Conservation (phyloP, 2,797 vertebrate genomes). For the Onychomys arenicola region DNA sequence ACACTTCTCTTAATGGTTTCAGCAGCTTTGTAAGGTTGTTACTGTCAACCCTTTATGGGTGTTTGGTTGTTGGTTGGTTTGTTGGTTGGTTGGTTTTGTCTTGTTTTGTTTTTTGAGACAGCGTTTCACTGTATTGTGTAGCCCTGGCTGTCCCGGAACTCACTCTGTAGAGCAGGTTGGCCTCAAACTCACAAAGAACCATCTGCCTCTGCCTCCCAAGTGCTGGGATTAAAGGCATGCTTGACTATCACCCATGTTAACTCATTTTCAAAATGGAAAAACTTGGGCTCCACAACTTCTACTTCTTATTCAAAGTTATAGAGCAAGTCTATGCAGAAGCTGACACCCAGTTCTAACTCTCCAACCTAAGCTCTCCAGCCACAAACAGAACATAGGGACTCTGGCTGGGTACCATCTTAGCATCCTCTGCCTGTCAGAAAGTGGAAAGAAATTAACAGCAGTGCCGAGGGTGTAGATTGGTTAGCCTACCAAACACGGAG, state of each 20-base stretch:
- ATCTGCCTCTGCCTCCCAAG: background rate
- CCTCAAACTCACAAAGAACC: background rate
- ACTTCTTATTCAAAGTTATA: background rate
- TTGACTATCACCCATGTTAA: background rate
- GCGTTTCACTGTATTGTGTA: background rate
- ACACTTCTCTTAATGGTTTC: background rate
- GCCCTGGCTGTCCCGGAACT: background rate
- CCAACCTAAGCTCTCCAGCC: background rate
- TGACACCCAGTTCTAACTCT: background rate
- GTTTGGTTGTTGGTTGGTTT: background rate
- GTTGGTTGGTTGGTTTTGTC: background rate
- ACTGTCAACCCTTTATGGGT: background rate
- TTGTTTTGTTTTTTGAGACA: background rate
- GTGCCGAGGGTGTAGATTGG: background rate
- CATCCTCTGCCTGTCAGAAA: background rate
- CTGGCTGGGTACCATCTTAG: background rate
- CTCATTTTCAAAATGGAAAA: background rate
- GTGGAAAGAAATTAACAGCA: background rate
- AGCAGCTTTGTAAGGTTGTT: background rate
- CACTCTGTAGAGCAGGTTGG: background rate
- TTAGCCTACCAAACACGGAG: background rate
- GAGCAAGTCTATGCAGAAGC: fast-evolving
- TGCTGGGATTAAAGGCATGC: background rate
- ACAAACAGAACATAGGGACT: background rate
- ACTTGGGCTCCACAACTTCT: background rate